Percentiles rank a stretch among this genome's conserved stretches.
Evolutionary conservation across 2,797 vertebrate species (phyloP).

Genomic region (Pachyuromys duprasi): DNA sequence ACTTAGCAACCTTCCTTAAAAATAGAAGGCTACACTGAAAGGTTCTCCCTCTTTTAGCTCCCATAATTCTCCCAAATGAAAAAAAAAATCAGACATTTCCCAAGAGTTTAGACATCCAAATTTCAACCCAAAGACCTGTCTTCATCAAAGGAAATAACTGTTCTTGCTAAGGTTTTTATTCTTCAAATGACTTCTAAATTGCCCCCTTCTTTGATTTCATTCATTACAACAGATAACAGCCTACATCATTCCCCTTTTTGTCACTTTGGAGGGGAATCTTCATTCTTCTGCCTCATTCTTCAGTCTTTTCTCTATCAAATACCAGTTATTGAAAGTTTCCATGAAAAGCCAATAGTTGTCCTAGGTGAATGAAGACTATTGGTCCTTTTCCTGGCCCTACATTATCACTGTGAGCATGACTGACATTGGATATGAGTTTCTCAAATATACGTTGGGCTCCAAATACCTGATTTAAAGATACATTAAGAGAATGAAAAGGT

Average conservation of each 20-base stretch:
- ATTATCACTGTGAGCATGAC: background rate
- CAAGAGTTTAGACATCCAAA: constrained; percentile 86
- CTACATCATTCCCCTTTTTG: constrained; percentile 85
- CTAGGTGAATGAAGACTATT: background rate
- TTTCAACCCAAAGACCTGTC: constrained; percentile 85
- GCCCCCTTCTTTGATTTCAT: constrained; percentile 80
- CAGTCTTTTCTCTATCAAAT: constrained; percentile 85
- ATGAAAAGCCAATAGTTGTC: constrained; percentile 63
- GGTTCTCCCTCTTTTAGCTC: constrained; percentile 79
- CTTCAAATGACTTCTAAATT: constrained; percentile 87
- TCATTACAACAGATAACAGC: constrained; percentile 84
- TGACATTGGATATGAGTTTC: background rate
- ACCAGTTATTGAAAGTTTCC: constrained; percentile 84
- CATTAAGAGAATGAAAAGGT: background rate
- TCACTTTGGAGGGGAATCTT: constrained; percentile 86
- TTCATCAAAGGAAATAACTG: constrained; percentile 85
- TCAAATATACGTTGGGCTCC: background rate
- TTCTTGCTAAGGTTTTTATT: constrained; percentile 85
- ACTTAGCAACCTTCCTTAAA: constrained; percentile 84
- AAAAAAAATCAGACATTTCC: constrained; percentile 85
- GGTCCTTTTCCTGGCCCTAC: background rate
- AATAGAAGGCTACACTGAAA: constrained; percentile 82
- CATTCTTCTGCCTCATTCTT: constrained; percentile 85
- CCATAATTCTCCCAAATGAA: constrained; percentile 83
- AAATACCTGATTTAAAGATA: background rate